Evolutionary conservation across 2,113 vertebrate genomes (phyloP).

Genomic region (Psittacus erithacus): DNA sequence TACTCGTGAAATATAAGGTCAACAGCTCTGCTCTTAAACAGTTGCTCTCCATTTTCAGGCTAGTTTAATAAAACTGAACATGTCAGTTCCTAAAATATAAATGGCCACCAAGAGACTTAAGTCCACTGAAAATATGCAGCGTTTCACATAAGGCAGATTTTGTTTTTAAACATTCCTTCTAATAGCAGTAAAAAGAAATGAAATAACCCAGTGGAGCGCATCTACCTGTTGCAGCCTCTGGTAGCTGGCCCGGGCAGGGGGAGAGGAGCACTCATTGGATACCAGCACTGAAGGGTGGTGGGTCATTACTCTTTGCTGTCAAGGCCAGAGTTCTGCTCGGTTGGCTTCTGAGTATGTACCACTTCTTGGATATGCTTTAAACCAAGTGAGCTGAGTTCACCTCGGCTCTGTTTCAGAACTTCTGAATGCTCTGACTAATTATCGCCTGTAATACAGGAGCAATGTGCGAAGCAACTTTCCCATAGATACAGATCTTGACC

Average conservation of each 20-base stretch:
- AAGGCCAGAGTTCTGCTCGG: conserved; percentile 42
- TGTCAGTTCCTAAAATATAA: conserved; percentile 62
- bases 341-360: background rate
- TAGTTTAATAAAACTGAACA: conserved; percentile 61
- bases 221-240: conserved; percentile 40
- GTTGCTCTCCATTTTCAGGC: conserved; percentile 43
- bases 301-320: conserved; percentile 65
- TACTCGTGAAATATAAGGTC: conserved; percentile 36
- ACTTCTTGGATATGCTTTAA: conserved; percentile 7
- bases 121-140: conserved; percentile 28
- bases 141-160: conserved; percentile 1
- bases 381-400: background rate
- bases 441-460: background rate
- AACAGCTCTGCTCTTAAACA: conserved; percentile 39
- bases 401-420: background rate
- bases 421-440: background rate
- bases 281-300: conserved; percentile 52
- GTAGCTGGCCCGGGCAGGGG: conserved; percentile 26
- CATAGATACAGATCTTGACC: background rate
- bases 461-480: background rate
- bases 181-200: background rate
- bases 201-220: conserved; percentile 39
- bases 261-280: conserved; percentile 9
- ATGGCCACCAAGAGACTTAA: conserved; percentile 21
- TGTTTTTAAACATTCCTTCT: conserved; percentile 12